Conservation (phyloP, 2,888 invertebrate genomes). For the Criorhina ranunculi region DNA sequence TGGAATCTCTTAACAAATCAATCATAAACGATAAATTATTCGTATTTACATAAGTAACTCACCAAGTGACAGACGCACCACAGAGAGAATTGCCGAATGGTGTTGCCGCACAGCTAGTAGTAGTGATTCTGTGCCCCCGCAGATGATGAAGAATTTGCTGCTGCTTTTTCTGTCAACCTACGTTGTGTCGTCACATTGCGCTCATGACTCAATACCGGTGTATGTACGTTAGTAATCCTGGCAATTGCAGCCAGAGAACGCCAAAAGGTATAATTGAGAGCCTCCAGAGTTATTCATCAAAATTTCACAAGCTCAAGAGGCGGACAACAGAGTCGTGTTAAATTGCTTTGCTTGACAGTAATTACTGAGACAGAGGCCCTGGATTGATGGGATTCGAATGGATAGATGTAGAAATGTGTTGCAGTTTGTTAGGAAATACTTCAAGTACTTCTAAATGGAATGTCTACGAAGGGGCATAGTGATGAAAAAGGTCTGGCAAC, state of each 20-base stretch:
- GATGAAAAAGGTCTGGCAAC: neutral
- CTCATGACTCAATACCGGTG: neutral
- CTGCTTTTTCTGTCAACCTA: constrained; percentile 52
- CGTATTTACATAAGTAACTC: constrained; percentile 63
- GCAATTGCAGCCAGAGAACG: constrained; percentile 35
- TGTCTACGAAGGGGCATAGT: neutral
- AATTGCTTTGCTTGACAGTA: constrained; percentile 61
- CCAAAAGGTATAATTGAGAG: constrained; percentile 59
- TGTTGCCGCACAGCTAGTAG: neutral
- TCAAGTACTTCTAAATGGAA: neutral
- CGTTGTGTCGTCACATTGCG: constrained; percentile 20
- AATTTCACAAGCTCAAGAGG: constrained; percentile 62
- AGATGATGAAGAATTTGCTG: constrained; percentile 29
- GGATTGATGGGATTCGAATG: constrained; percentile 47
- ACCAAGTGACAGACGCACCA: constrained; percentile 53
- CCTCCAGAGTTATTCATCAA: constrained; percentile 52
- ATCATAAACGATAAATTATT: constrained; percentile 55
- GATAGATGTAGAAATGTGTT: neutral
- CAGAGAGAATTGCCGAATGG: constrained; percentile 8
- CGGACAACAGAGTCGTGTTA: constrained; percentile 68
- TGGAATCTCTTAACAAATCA: constrained; percentile 61
- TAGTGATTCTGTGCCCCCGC: constrained; percentile 39
- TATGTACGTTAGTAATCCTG: constrained; percentile 27
- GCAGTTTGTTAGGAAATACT: constrained; percentile 1
- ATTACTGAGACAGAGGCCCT: constrained; percentile 16